A percentile compares a stretch with the other conserved stretches of the same genome.
These are phyloP conservation scores for Mus pahari DNA, from an alignment of 2,113 vertebrate genomes.

Conservation along the genomic window DNA sequence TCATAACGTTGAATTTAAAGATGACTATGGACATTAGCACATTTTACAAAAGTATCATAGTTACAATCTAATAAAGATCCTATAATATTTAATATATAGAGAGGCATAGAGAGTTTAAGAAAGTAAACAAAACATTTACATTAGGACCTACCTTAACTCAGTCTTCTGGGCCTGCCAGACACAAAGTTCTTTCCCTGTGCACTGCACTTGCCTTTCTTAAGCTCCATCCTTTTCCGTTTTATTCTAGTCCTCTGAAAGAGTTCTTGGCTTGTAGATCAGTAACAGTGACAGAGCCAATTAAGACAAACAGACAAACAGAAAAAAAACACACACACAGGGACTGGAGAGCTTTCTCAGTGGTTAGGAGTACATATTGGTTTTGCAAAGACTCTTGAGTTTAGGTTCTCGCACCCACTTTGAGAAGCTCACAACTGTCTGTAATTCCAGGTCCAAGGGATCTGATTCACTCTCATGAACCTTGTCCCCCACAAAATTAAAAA, in stretches of 20 bases:
- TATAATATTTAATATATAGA: neutral
- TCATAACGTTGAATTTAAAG: neutral
- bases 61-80: neutral
- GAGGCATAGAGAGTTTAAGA: neutral
- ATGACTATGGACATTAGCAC: neutral
- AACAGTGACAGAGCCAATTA: too few species aligned
- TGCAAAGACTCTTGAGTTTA: neutral
- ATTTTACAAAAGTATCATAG: neutral
- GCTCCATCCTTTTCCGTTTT: neutral
- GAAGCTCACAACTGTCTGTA: neutral
- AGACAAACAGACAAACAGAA: neutral
- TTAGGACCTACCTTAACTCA: neutral
- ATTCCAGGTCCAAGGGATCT: neutral
- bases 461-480: neutral
- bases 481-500: neutral
- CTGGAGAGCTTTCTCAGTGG: neutral
- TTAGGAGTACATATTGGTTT: neutral
- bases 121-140: neutral
- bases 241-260: neutral
- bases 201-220: neutral
- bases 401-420: neutral
- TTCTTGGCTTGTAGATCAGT: neutral
- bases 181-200: too few species aligned
- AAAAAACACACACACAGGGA: neutral
- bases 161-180: too few species aligned